Base-by-base conservation (phyloP, 2,888 invertebrate species). In the Hirtodrosophila cameraria region DNA sequence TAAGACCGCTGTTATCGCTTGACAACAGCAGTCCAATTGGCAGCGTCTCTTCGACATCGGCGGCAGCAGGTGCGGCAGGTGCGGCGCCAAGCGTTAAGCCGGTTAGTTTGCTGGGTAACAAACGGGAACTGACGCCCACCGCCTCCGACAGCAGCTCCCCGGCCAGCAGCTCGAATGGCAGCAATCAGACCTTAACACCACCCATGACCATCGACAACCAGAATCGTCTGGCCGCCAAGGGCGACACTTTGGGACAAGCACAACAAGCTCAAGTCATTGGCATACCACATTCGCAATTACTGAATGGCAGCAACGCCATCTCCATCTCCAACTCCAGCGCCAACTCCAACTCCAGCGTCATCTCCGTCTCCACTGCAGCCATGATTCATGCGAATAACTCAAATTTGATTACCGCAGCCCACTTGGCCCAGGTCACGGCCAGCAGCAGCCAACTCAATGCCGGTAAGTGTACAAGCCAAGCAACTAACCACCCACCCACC, bases 131-230 rank as follows among this genome's bases (percentile, higher is more conserved):
- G 28, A 86, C 76, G 31, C 84, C 78, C 54, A 75, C 73, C 49
- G 72, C 42, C 3, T 55, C 54, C 28, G 86, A 80, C 13, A 79
- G 76, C 62, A 84, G 85, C 67, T 87, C 89, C 23, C 80, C 89
- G 49, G 88, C 88, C 57, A 89, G 89, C 71, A 89, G 89, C 71
- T 90, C 90, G 79, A 90, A 89, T 78, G 89, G 89, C 57, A 87
- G 89, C 74, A 89, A 88, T 83, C 89, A 88, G 61, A 89, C 89
- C 28, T 75, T 90, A 27, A 89, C 88, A 50, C 88, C 89, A 76
- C 89, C 89, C 76, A 89, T 89, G 87, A 89, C 85, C 63, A 81
- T 88, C 75, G 90, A 90, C 72, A 89, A 87, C 65, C 88, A 87
- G 62, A 79, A 77, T 23, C 77, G 55, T 43, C 46, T 58, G 59